Evolutionary conservation across 2,113 vertebrate genomes (phyloP).

Genomic region (Atractosteus spatula): DNA sequence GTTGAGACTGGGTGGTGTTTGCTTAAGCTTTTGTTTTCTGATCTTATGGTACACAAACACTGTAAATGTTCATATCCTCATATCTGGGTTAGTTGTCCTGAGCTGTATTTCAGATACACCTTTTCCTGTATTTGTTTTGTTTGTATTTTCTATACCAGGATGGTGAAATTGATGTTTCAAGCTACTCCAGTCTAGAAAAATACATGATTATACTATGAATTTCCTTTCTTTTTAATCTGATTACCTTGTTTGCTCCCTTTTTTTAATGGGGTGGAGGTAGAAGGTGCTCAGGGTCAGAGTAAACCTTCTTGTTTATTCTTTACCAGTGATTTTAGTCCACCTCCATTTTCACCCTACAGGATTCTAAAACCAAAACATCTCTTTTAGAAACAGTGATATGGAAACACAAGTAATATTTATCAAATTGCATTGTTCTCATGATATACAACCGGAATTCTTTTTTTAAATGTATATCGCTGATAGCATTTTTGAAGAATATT

Average conservation of each 20-base stretch:
- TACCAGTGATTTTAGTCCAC: slow-evolving; percentile 6
- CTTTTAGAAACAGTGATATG: too few relatives aligned
- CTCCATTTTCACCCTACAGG: too few relatives aligned
- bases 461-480: too few relatives aligned
- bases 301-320: slow-evolving; percentile 24
- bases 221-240: slow-evolving; percentile 48
- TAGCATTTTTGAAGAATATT: too few relatives aligned
- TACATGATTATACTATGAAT: slow-evolving; percentile 27
- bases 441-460: too few relatives aligned
- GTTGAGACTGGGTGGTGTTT: too few relatives aligned
- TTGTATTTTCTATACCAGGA: slow-evolving; percentile 27
- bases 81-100: slow-evolving; percentile 38
- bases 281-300: slow-evolving; percentile 30
- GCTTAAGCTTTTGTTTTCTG: too few relatives aligned
- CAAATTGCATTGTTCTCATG: too few relatives aligned
- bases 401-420: too few relatives aligned
- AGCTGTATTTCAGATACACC: slow-evolving; percentile 45
- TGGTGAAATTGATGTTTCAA: slow-evolving; percentile 31
- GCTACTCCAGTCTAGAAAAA: slow-evolving; percentile 25
- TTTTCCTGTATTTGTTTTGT: slow-evolving; percentile 61
- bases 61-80: slow-evolving; percentile 38
- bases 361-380: too few relatives aligned
- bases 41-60: slow-evolving; percentile 9
- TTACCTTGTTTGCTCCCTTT: slow-evolving; percentile 34
- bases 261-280: slow-evolving; percentile 40